Evolutionary conservation across 2,797 vertebrate species (phyloP), one percentile per base, ranked within the genome.

Genomic region (Neostethus bicornis): DNA sequence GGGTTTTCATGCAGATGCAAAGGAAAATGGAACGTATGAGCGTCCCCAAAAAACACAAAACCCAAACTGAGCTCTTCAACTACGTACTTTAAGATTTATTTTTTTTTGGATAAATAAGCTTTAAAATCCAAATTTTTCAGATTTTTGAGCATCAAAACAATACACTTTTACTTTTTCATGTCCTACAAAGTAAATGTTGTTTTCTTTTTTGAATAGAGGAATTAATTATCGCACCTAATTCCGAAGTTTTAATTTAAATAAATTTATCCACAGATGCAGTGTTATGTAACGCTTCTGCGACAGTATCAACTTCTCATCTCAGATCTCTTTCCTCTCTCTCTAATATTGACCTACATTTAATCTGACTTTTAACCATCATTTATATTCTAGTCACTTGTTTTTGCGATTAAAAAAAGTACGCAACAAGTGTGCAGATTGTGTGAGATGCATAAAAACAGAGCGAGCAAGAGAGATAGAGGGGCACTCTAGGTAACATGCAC

Each of bases 81-180:
- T 60, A 68, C 74, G 81, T 84, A 80, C 44, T 84, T 88, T 71
- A n/a, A n/a, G n/a, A n/a, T n/a, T n/a, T n/a, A n/a, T n/a, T n/a
- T n/a, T n/a, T n/a, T n/a, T n/a, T n/a, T n/a, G n/a, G n/a, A n/a
- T n/a, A n/a, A n/a, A n/a, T n/a, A n/a, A n/a, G n/a, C n/a, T n/a
- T n/a, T n/a, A n/a, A n/a, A n/a, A n/a, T n/a, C n/a, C n/a, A n/a
- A n/a, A n/a, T n/a, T n/a, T n/a, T n/a, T n/a, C n/a, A n/a, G n/a
- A n/a, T n/a, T n/a, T n/a, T n/a, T n/a, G n/a, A n/a, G n/a, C n/a
- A n/a, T n/a, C n/a, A n/a, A n/a, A n/a, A n/a, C n/a, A n/a, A n/a
- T n/a, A n/a, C n/a, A n/a, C n/a, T n/a, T n/a, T n/a, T n/a, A n/a
- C n/a, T n/a, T n/a, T n/a, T n/a, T n/a, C n/a, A n/a, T n/a, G n/a